Conservation (phyloP, 2,797 vertebrate genomes). For the Eulemur mongoz region DNA sequence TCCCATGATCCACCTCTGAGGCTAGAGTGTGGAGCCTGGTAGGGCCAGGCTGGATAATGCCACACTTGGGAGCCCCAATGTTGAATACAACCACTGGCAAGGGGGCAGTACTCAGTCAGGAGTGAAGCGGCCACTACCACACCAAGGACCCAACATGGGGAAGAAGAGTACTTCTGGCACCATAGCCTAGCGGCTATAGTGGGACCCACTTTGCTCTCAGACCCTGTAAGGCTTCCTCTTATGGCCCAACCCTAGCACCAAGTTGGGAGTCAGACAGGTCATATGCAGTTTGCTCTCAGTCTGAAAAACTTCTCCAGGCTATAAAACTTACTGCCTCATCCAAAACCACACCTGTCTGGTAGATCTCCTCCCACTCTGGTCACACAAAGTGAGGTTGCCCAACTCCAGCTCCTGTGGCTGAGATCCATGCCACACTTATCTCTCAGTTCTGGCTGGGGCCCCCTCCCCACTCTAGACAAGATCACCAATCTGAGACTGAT, state of each 20-base stretch:
- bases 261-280: neutral
- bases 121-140: neutral
- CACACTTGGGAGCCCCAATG: neutral
- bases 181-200: neutral
- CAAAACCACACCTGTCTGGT: neutral
- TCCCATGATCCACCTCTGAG: neutral
- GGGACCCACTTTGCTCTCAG: neutral
- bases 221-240: neutral
- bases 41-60: neutral
- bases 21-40: too few relatives aligned
- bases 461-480: neutral
- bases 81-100: neutral
- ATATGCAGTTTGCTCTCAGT: neutral
- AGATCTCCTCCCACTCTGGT: neutral
- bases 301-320: neutral
- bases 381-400: neutral
- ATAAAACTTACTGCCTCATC: neutral
- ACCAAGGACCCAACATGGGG: neutral
- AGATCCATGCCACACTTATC: neutral
- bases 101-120: neutral
- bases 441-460: neutral
- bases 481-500: neutral
- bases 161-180: neutral
- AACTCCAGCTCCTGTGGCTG: neutral
- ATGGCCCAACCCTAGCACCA: neutral